Evolutionary conservation across 2,113 vertebrate species (phyloP).

Genomic region (Anoplopoma fimbria): DNA sequence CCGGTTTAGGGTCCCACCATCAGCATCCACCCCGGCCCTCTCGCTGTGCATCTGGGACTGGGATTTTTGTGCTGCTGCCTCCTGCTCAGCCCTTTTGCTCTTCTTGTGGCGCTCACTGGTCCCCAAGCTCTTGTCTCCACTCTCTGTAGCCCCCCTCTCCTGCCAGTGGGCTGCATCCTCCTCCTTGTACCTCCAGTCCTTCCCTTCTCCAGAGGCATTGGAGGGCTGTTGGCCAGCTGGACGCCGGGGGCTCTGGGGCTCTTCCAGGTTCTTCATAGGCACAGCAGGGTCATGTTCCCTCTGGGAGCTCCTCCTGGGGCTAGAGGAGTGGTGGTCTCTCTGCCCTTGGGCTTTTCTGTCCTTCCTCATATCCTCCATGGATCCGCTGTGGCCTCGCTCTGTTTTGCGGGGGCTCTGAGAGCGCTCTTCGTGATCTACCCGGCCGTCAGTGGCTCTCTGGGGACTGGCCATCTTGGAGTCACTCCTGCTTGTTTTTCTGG

Average conservation of each 20-base stretch:
- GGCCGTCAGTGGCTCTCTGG: conserved; percentile 61
- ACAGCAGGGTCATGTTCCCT: conserved; percentile 69
- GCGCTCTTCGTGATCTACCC: conserved; percentile 53
- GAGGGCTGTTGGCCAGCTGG: conserved; percentile 77
- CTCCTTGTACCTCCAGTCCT: conserved; percentile 75
- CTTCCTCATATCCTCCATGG: conserved; percentile 62
- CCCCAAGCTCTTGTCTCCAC: conserved; percentile 52
- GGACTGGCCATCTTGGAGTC: conserved; percentile 81
- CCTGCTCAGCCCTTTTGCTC: conserved; percentile 68
- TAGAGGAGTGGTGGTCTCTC: conserved; percentile 72
- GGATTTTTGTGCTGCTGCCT: conserved; percentile 54
- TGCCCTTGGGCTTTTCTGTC: conserved; percentile 62
- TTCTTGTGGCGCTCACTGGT: conserved; percentile 67
- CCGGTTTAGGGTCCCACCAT: conserved; percentile 42
- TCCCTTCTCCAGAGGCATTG: conserved; percentile 50
- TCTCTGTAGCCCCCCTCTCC: conserved; percentile 66
- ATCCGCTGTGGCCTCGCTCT: conserved; percentile 58
- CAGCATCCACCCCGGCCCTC: conserved; percentile 52
- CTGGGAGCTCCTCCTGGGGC: conserved; percentile 83
- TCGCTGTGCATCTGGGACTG: conserved; percentile 63
- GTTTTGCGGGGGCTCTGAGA: conserved; percentile 77
- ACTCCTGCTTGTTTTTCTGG: conserved; percentile 61
- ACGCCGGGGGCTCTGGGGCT: conserved; percentile 71
- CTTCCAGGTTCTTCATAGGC: conserved; percentile 53
- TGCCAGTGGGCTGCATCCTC: conserved; percentile 67